phyloP scores from a whole-genome alignment of 1,140 invertebrate species.

The Pseudachorutes palmiensis region DNA sequence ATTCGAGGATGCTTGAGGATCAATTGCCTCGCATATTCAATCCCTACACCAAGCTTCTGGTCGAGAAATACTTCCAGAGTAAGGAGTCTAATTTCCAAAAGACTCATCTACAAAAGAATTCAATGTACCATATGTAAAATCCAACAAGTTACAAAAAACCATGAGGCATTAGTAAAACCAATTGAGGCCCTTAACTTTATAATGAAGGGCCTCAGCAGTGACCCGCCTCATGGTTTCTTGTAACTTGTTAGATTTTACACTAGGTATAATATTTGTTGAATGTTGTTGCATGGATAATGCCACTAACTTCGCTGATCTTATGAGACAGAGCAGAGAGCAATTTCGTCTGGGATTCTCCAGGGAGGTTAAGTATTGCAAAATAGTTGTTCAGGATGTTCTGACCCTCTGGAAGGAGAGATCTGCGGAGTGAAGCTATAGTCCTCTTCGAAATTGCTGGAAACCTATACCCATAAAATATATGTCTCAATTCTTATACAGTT shows the following conservation, averaged over 20 bases:
- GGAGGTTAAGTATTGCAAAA: constrained; percentile 9
- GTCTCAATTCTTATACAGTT: not conserved
- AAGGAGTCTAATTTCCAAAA: constrained; percentile 1
- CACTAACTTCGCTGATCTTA: not conserved
- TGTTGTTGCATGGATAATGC: too few species aligned
- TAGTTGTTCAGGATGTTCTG: constrained; percentile 10
- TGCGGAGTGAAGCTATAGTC: not conserved
- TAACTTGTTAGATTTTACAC: too few species aligned
- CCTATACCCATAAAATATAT: not conserved
- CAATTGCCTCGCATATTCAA: not conserved
- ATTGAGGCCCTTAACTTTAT: too few species aligned
- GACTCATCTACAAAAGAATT: not conserved
- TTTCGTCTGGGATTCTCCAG: not conserved
- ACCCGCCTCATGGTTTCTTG: too few species aligned
- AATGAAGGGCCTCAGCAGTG: too few species aligned
- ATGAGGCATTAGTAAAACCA: too few species aligned
- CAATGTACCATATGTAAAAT: not conserved
- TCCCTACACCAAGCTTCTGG: not conserved
- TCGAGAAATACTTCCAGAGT: constrained; percentile 5
- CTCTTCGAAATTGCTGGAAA: not conserved
- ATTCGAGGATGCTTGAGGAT: constrained; percentile 5
- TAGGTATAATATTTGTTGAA: too few species aligned
- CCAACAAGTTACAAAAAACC: too few species aligned
- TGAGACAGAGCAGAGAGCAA: not conserved
- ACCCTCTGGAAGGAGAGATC: not conserved